Evolutionary conservation across 2,888 invertebrate genomes (phyloP), one percentile per base, ranked within the genome.

Genomic region (Volucella inflata): DNA sequence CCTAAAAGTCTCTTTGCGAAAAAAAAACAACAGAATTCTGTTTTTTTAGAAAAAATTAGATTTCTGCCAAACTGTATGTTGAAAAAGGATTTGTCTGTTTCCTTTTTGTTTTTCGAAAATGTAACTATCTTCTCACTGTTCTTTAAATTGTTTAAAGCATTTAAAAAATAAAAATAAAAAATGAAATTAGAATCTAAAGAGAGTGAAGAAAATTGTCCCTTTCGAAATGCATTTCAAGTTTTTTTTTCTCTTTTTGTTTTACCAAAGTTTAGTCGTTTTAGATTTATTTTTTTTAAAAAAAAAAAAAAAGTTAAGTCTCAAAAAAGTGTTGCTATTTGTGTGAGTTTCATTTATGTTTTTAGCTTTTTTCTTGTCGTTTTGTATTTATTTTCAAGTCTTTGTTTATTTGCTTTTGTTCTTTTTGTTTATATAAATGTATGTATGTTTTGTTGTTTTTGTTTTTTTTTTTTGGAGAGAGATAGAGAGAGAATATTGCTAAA

Each of bases 1-100:
- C 74, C 87, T 82, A 82, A 87, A 84, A 87, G 87, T 87, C 87
- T 87, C 87, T 78, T 87, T 50, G 74, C 82, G 59, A 81, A 77
- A 80, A 78, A 76, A 80, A 85, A 84, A 78, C 64, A 30, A 30
- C 30, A 30, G 30, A 30, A 30, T 30, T 30, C 30, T 30, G 30
- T 30, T 30, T 30, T 6, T 6, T 30, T 30, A 6, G 50, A 62
- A 60, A 72, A 62, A 60, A 72, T 67, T 62, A 30, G 6, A 50
- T 62, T 46, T 46, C 62, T 70, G 62, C 75, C 76, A 76, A 84
- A 70, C 55, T 79, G 64, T 57, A 21, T 65, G 68, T 42, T 59
- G 60, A 74, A 74, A 74, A 65, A 62, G 44, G 59, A 21, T 57
- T 57, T 55, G 8, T 60, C 51, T 38, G 60, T 36, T 74, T 64